Conservation (phyloP, 2,113 vertebrate genomes). For the Pelmatolapia mariae region DNA sequence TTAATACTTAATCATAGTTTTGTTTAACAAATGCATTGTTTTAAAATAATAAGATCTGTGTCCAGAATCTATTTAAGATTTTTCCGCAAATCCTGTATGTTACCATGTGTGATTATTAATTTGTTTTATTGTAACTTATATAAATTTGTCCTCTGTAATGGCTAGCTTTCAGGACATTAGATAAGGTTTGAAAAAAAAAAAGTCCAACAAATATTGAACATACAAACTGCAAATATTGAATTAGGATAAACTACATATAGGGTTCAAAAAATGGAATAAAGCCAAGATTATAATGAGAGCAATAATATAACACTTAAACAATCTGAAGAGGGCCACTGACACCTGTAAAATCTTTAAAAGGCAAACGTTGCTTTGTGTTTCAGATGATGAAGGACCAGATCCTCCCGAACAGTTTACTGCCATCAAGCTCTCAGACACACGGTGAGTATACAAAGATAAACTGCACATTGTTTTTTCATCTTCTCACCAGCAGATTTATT, state of each 20-base stretch:
- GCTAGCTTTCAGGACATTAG: not conserved
- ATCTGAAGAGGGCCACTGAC: not conserved
- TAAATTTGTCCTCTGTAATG: not conserved
- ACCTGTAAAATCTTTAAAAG: not conserved
- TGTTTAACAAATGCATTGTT: not conserved
- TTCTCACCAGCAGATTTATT: not conserved
- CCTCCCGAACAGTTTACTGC: slow-evolving; percentile 96
- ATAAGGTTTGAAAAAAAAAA: not conserved
- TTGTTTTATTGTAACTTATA: not conserved
- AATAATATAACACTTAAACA: not conserved
- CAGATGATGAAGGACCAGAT: slow-evolving; percentile 89
- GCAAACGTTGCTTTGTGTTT: slow-evolving; percentile 3
- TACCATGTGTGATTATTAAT: not conserved
- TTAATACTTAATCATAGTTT: not conserved
- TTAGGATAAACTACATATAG: not conserved
- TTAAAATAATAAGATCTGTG: not conserved
- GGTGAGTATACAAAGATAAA: slow-evolving; percentile 66
- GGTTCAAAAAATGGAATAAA: not conserved
- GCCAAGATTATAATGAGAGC: not conserved
- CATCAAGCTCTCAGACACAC: slow-evolving; percentile 89
- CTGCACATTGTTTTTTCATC: not conserved
- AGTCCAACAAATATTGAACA: not conserved
- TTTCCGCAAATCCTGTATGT: not conserved
- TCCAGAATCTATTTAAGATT: not conserved
- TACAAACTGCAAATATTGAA: not conserved